Conservation (phyloP, 1,140 invertebrate species). For the Papilio xuthus region DNA sequence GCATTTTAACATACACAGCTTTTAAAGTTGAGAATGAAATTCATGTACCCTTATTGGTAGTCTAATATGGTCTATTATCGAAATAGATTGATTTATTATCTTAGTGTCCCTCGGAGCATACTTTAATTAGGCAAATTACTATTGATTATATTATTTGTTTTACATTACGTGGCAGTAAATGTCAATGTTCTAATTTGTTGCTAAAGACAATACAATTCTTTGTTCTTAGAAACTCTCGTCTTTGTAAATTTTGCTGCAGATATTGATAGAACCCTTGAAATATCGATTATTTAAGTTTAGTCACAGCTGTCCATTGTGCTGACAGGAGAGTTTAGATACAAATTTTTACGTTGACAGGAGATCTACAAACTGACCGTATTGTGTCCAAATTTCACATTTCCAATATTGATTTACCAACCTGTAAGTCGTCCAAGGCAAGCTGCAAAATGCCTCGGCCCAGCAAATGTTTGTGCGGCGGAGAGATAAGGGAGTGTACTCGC, state of each 20-base stretch:
- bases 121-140: background rate
- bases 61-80: too few relatives aligned
- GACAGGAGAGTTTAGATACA: background rate
- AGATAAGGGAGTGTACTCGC: constrained; percentile 83
- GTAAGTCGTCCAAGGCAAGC: constrained; percentile 74
- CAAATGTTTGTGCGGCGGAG: constrained; percentile 71
- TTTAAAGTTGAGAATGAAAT: background rate
- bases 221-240: background rate
- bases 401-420: constrained; percentile 70
- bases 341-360: background rate
- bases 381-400: background rate
- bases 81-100: background rate
- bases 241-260: background rate
- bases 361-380: background rate
- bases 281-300: background rate
- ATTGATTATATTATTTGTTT: background rate
- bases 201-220: background rate
- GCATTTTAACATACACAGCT: background rate
- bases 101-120: background rate
- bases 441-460: constrained; percentile 76
- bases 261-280: background rate
- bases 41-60: too few relatives aligned
- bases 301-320: background rate
- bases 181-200: background rate
- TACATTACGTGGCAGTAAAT: background rate